phyloP scores from a whole-genome alignment of 2,797 vertebrate genomes.

The Microcaecilia unicolor region DNA sequence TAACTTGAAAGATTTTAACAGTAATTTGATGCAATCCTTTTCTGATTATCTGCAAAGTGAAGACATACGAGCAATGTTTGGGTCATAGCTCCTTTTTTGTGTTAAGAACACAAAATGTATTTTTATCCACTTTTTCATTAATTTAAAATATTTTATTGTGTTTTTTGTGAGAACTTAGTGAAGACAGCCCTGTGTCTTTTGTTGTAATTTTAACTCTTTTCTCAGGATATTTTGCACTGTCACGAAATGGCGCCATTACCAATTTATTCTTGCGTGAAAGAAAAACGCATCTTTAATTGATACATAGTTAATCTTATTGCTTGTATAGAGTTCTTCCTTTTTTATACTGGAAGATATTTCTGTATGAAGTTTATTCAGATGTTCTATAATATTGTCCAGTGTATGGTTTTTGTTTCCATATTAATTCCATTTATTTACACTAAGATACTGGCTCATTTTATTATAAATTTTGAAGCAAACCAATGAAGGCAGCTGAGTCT shows the following conservation, averaged over 20 bases:
- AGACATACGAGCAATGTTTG: constrained; percentile 44
- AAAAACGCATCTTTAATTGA: constrained; percentile 53
- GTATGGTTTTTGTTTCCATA: constrained; percentile 51
- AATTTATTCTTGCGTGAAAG: constrained; percentile 61
- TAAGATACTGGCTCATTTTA: constrained; percentile 48
- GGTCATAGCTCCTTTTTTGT: constrained; percentile 35
- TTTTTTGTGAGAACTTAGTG: constrained; percentile 62
- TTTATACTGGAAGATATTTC: constrained; percentile 51
- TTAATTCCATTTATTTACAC: constrained; percentile 46
- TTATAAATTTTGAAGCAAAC: constrained; percentile 53
- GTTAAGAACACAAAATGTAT: constrained; percentile 35
- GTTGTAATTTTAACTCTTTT: constrained; percentile 65
- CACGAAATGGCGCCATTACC: constrained; percentile 46
- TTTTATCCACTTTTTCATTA: constrained; percentile 43
- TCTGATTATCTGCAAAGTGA: constrained; percentile 38
- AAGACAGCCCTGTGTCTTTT: constrained; percentile 55
- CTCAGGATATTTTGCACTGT: constrained; percentile 66
- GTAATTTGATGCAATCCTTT: constrained; percentile 51
- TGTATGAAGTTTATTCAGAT: constrained; percentile 48
- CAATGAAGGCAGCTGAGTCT: constrained; percentile 49
- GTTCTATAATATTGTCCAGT: constrained; percentile 47
- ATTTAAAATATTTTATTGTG: constrained; percentile 44
- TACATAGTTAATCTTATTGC: constrained; percentile 35
- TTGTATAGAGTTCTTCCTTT: constrained; percentile 53
- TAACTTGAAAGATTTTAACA: constrained; percentile 52